Percentiles rank a stretch among this genome's conserved stretches.
These are phyloP conservation scores for Spongilla lacustris DNA, from an alignment of 37 sponge, comb jelly and placozoan species.

Conservation along the genomic window DNA sequence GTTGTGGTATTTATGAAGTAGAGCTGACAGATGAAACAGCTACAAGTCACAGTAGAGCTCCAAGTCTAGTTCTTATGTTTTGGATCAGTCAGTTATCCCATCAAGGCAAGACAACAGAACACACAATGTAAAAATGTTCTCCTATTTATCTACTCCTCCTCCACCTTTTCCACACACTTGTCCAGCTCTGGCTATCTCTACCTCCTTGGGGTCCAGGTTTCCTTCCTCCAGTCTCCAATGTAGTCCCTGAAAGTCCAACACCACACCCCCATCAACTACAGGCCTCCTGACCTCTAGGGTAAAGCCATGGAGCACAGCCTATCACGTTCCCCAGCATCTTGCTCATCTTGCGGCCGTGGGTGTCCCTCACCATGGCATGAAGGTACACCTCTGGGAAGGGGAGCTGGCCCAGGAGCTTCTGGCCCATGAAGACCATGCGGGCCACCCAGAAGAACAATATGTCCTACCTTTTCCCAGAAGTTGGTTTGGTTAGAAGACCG, in stretches of 20 bases:
- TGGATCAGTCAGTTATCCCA: slow-evolving; percentile 96
- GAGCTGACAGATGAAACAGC: too few species aligned
- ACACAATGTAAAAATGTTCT: too few species aligned
- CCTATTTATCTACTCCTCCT: too few species aligned
- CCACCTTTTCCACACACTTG: too few species aligned
- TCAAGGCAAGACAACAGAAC: neutral
- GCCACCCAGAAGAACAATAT: slow-evolving; percentile 99
- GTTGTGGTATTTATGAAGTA: too few species aligned
- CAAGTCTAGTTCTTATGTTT: slow-evolving; percentile 97
- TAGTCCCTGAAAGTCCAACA: slow-evolving; percentile 51
- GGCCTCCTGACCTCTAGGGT: slow-evolving; percentile 71
- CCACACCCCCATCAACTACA: slow-evolving; percentile 5
- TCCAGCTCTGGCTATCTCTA: slow-evolving; percentile 79
- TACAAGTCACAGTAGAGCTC: too few species aligned
- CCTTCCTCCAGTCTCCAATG: too few species aligned
- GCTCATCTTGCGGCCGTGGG: slow-evolving; percentile 99
- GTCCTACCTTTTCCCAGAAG: slow-evolving; percentile 98
- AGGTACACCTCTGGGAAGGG: slow-evolving; percentile 95
- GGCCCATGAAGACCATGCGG: slow-evolving; percentile 92
- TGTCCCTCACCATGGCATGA: slow-evolving; percentile 97
- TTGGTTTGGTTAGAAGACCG: slow-evolving; percentile 82
- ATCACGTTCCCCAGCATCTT: slow-evolving; percentile 97
- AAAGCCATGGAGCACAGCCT: slow-evolving; percentile 89
- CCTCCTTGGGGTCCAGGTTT: slow-evolving; percentile 87
- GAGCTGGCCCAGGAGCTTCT: slow-evolving; percentile 86